A percentile compares a stretch with the other conserved stretches of the same genome.
These are phyloP conservation scores for Microcebus tavaratra DNA, from an alignment of 2,113 vertebrate species.

Conservation along the genomic window DNA sequence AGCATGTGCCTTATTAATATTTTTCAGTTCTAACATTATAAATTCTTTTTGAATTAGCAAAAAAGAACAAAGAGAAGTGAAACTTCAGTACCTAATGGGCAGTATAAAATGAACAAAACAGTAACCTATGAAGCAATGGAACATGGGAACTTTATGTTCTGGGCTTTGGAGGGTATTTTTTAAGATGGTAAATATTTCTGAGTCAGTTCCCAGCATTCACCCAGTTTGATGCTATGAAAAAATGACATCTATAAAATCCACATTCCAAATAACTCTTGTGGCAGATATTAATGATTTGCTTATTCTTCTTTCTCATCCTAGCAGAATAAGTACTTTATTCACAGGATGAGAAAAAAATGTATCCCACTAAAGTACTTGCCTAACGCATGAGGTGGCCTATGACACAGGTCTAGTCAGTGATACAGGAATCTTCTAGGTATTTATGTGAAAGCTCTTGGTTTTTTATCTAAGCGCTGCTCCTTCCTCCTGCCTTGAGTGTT, in stretches of 20 bases:
- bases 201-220: background rate
- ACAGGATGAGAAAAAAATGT: background rate
- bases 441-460: background rate
- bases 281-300: too few species aligned
- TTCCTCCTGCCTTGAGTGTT: background rate
- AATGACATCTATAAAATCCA: background rate
- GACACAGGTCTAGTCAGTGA: background rate
- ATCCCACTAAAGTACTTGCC: background rate
- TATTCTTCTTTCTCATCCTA: background rate
- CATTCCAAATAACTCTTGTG: background rate
- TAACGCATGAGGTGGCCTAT: too few species aligned
- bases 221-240: background rate
- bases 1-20: background rate
- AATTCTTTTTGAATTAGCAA: conserved; percentile 36
- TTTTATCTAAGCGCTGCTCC: background rate
- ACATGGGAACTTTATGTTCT: background rate
- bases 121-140: background rate
- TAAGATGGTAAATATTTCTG: background rate
- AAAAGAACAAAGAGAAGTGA: conserved; percentile 9
- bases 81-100: background rate
- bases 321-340: background rate
- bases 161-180: background rate
- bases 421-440: background rate
- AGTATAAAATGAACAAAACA: background rate
- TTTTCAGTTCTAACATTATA: background rate